Conservation (phyloP, 1,140 invertebrate genomes). For the Sipha flava region DNA sequence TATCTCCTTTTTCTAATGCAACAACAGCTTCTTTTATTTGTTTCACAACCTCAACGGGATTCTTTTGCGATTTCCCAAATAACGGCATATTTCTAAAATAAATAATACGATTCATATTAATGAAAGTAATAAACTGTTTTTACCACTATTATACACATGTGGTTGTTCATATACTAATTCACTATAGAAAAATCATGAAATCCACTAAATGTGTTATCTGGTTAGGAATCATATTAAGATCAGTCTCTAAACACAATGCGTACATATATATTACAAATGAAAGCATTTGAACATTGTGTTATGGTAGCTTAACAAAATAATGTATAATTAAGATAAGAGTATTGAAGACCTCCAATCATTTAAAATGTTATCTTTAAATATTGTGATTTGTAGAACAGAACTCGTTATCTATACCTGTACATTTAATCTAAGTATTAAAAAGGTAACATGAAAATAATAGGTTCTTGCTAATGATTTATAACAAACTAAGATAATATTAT, state of each 20-base stretch:
- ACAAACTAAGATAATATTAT: too few species aligned
- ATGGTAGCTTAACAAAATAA: neutral
- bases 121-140: neutral
- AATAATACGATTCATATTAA: conserved; percentile 1
- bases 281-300: neutral
- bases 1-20: conserved; percentile 84
- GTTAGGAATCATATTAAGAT: neutral
- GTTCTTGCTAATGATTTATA: too few species aligned
- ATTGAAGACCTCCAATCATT: neutral
- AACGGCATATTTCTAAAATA: conserved; percentile 64
- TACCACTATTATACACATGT: neutral
- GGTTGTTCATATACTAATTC: neutral
- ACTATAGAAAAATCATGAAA: neutral
- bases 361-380: neutral
- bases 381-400: too few species aligned
- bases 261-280: neutral
- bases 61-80: conserved; percentile 95
- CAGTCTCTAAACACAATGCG: neutral
- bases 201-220: neutral
- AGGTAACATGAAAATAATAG: too few species aligned
- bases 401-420: neutral
- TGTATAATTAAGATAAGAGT: conserved; percentile 11
- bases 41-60: conserved; percentile 88
- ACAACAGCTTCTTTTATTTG: conserved; percentile 91
- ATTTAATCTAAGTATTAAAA: neutral